Evolutionary conservation across 2,888 invertebrate genomes (phyloP).

Genomic region (Ceriagrion tenellum): DNA sequence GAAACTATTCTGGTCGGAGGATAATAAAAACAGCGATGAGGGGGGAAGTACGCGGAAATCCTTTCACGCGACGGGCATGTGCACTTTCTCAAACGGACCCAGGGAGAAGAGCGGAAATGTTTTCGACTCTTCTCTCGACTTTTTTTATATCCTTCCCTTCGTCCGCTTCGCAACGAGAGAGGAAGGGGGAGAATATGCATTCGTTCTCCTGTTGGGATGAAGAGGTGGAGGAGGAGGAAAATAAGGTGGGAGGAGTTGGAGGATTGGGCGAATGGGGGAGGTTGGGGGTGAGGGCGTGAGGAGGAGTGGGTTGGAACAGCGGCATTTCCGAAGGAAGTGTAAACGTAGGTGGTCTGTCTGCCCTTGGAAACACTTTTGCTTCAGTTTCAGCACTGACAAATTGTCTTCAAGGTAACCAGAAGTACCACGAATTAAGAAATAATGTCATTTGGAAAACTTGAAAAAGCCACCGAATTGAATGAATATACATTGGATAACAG

Average conservation of each 20-base stretch:
- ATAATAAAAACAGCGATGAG: not conserved
- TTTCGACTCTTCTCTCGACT: not conserved
- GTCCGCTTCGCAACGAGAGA: not conserved
- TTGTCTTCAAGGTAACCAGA: no score
- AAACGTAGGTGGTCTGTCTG: no score
- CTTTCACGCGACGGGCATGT: not conserved
- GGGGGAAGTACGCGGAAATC: not conserved
- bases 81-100: not conserved
- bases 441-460: no score
- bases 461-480: no score
- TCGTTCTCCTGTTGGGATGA: not conserved
- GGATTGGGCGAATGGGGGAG: not conserved
- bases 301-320: no score
- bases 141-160: not conserved
- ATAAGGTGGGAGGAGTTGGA: not conserved
- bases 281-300: no score
- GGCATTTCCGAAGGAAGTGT: no score
- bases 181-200: not conserved
- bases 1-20: not conserved
- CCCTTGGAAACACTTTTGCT: no score
- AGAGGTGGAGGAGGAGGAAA: not conserved
- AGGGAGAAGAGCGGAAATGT: not conserved
- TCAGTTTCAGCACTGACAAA: no score
- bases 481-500: no score
- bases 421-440: no score